Percentiles rank a stretch among this genome's conserved stretches.
Evolutionary conservation across 2,113 vertebrate genomes (phyloP).

Genomic region (Empidonax traillii): DNA sequence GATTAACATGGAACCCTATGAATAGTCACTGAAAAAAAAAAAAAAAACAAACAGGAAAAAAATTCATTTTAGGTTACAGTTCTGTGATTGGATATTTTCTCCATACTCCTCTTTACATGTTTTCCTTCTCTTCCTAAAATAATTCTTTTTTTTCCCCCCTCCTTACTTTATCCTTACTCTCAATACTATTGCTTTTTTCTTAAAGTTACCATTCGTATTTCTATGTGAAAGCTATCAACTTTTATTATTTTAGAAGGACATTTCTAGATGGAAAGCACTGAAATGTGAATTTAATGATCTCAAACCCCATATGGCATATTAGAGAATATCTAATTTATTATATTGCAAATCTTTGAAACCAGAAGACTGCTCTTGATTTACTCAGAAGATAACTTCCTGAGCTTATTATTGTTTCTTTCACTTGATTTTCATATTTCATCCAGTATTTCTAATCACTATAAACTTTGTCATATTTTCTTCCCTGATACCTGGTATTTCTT

Average conservation of each 20-base stretch:
- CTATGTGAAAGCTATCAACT: not conserved
- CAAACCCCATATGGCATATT: not conserved
- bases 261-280: not conserved
- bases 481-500: not conserved
- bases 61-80: rapidly evolving
- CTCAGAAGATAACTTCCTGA: not conserved
- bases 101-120: not conserved
- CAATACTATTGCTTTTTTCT: not conserved
- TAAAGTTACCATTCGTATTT: not conserved
- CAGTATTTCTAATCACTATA: not conserved
- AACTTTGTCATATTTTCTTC: not conserved
- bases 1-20: not conserved
- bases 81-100: not conserved
- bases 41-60: not conserved
- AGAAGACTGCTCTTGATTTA: not conserved
- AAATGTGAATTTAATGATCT: not conserved
- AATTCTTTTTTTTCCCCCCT: rapidly evolving
- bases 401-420: not conserved
- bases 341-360: not conserved
- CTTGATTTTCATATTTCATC: not conserved
- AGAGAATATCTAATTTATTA: not conserved
- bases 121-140: not conserved
- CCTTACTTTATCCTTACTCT: not conserved
- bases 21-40: not conserved
- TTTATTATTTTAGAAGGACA: not conserved